Conservation (phyloP, 2,113 vertebrate species). For the Pseudolaguvia tuberculata region DNA sequence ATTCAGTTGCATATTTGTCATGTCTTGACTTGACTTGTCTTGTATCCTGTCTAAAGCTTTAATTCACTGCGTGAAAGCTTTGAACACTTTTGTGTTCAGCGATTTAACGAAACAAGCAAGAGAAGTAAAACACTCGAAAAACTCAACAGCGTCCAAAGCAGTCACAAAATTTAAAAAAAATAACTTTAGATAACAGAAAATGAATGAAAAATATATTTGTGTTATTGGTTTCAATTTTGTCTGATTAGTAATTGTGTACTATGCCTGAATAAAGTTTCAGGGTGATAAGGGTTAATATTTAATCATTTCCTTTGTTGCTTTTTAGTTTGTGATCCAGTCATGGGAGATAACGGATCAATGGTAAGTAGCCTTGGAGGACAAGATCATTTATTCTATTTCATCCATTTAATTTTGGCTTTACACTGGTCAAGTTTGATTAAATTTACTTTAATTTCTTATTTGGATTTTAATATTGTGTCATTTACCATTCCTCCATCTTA, state of each 20-base stretch:
- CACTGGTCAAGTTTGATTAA: neutral
- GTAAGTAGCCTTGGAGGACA: slow-evolving; percentile 3
- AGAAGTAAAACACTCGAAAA: neutral
- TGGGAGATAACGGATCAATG: slow-evolving; percentile 51
- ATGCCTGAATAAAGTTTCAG: neutral
- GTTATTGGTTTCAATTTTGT: neutral
- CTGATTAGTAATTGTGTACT: neutral
- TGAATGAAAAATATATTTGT: neutral
- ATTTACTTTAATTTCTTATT: too few species aligned
- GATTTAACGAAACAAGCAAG: too few species aligned
- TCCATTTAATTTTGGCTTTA: neutral
- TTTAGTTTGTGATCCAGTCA: slow-evolving; percentile 50
- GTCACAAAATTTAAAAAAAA: neutral
- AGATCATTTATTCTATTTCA: neutral
- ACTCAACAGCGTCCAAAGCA: neutral
- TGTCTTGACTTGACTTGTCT: too few species aligned
- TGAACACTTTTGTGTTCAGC: too few species aligned
- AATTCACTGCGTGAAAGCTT: too few species aligned
- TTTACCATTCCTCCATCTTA: too few species aligned
- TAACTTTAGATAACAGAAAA: neutral
- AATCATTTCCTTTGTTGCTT: slow-evolving; percentile 1
- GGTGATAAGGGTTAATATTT: neutral
- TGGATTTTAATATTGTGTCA: neutral
- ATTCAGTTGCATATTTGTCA: too few species aligned
- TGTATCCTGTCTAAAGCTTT: too few species aligned